phyloP scores from a whole-genome alignment of 2,888 invertebrate genomes.

The Rhingia rostrata region DNA sequence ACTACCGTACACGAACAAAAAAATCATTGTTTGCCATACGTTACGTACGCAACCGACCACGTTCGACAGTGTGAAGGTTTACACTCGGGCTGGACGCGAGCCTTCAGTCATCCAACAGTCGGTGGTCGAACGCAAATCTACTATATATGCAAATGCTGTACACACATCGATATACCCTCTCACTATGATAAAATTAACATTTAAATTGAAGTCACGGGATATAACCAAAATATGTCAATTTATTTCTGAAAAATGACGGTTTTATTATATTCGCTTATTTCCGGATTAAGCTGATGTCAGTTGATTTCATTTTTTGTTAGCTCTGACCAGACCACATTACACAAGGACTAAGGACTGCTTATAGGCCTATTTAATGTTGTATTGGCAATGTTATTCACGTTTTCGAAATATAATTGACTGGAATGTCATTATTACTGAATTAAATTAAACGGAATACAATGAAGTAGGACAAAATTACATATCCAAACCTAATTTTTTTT shows the following conservation, averaged over 20 bases:
- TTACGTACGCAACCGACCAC: background rate
- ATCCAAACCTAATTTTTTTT: too few species aligned
- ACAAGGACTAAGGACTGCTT: constrained; percentile 30
- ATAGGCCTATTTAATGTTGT: constrained; percentile 25
- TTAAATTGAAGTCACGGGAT: constrained; percentile 75
- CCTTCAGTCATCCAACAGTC: constrained; percentile 37
- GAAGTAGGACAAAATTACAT: too few species aligned
- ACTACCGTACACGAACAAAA: background rate
- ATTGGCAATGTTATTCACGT: constrained; percentile 16
- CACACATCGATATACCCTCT: constrained; percentile 16
- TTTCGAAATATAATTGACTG: constrained; percentile 26
- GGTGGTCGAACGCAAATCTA: constrained; percentile 57
- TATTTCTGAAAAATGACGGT: constrained; percentile 74
- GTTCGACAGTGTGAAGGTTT: background rate
- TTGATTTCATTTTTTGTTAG: constrained; percentile 8
- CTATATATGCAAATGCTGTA: constrained; percentile 61
- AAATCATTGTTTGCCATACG: background rate
- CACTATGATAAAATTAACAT: constrained; percentile 71
- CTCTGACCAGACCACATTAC: background rate
- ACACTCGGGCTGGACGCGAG: background rate
- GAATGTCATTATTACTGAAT: constrained; percentile 14
- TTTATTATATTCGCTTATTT: constrained; percentile 50
- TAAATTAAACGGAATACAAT: constrained; percentile 1
- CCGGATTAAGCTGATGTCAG: constrained; percentile 45
- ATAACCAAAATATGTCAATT: constrained; percentile 75